Evolutionary conservation across 2,888 invertebrate genomes (phyloP), one percentile per base, ranked within the genome.

Genomic region (Sipha maydis): DNA sequence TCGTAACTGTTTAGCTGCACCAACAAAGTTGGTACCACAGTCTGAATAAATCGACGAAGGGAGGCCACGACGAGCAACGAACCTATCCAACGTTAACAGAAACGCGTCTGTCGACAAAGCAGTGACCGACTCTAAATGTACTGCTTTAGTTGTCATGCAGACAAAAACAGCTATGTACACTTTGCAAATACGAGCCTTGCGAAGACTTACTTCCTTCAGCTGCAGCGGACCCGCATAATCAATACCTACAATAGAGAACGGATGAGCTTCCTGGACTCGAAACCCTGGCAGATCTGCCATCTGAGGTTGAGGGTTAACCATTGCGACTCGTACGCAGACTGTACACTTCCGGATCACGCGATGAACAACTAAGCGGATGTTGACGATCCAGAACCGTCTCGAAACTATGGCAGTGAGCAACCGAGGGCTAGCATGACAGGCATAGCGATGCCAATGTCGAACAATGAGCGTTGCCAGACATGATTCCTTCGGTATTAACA

Each of bases 101-200:
- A 91, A 91, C 8, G 31, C 73, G 34, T 34, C 11, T 2, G 73
- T n/a, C 19, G 34, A 25, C 73, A n/a, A 31, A 0, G 90, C 80
- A 1, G 90, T 89, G 3, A 91, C 91, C 3, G 90, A 75, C 89
- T 91, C 91, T 41, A 91, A 54, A 89, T 91, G 91, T 0, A 91
- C 89, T 5, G 91, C 91, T 56, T 56, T 56, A 56, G 56, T 56
- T 4, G 56, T 56, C 56, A 56, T 56, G 7, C 56, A 56, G 19
- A 56, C 56, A 56, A 56, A 56, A 4, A 56, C 4, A 4, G 56
- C 56, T 2, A 56, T 56, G 7, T 56, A 56, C 1, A 71, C 19
- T 71, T 73, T 73, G 3, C 21, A 34, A 21, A 73, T 56, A 1
- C 56, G 56, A 7, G 56, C 3, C 56, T 56, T 56, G 1, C 56